phyloP scores from a whole-genome alignment of 2,113 vertebrate genomes.

The Poecilia latipinna region DNA sequence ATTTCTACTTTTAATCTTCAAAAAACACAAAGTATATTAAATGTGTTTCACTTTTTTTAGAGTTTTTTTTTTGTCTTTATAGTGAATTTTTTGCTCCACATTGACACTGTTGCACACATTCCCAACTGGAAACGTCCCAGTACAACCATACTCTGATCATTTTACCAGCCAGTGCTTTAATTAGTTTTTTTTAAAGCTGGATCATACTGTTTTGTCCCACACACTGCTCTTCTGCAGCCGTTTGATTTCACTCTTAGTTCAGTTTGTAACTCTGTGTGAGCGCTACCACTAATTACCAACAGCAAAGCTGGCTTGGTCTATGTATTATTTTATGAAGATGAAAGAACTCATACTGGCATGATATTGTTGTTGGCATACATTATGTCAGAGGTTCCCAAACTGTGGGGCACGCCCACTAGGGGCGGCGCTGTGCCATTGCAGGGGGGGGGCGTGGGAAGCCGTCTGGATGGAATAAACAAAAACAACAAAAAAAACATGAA shows the following conservation, averaged over 20 bases:
- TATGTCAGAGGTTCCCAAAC: not conserved
- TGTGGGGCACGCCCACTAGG: too few species aligned
- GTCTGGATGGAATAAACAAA: too few species aligned
- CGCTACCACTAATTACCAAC: constrained; percentile 31
- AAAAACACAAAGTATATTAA: constrained; percentile 3
- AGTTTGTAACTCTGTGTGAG: constrained; percentile 15
- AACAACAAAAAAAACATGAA: too few species aligned
- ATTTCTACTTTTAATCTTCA: constrained; percentile 24
- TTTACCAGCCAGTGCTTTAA: constrained; percentile 55
- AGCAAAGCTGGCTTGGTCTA: constrained; percentile 7
- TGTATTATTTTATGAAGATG: constrained; percentile 15
- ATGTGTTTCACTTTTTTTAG: not conserved
- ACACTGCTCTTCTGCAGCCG: constrained; percentile 37
- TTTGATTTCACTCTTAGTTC: constrained; percentile 22
- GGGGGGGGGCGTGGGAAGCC: too few species aligned
- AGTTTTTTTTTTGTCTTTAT: not conserved
- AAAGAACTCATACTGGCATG: constrained; percentile 6
- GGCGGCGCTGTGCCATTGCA: too few species aligned
- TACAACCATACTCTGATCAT: constrained; percentile 48
- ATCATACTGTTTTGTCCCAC: constrained; percentile 47
- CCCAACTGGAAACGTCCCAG: constrained; percentile 57
- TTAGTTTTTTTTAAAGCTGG: constrained; percentile 55
- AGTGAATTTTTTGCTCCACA: constrained; percentile 18
- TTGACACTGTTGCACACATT: constrained; percentile 43
- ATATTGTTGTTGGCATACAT: not conserved